phyloP scores from a whole-genome alignment of 2,113 vertebrate species.

The Gambusia holbrooki region DNA sequence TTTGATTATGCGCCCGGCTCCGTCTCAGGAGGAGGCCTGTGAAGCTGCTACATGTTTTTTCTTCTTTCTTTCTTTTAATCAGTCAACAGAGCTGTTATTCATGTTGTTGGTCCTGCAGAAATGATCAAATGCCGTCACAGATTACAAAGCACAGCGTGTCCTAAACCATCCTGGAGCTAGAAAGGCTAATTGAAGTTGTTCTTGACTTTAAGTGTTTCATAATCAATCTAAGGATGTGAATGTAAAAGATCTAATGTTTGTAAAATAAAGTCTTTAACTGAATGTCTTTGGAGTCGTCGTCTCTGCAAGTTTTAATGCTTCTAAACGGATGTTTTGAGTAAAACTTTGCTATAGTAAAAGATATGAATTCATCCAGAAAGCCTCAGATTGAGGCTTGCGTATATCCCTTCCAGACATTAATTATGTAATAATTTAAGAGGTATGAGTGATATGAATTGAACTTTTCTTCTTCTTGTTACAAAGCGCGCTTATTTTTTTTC shows the following conservation, averaged over 20 bases:
- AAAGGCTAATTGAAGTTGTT: not conserved
- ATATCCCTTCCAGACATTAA: too few species aligned
- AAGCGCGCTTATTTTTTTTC: too few species aligned
- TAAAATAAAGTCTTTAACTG: not conserved
- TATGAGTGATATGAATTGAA: too few species aligned
- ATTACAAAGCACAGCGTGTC: not conserved
- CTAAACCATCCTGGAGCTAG: not conserved
- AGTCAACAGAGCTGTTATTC: not conserved
- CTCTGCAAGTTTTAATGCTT: too few species aligned
- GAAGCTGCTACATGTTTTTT: slow-evolving; percentile 4
- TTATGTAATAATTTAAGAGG: too few species aligned
- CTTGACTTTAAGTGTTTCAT: not conserved
- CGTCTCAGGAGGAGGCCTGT: not conserved
- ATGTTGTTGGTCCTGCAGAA: not conserved
- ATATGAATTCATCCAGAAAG: too few species aligned
- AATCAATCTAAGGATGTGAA: not conserved
- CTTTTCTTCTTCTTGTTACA: too few species aligned
- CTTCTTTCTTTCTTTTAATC: slow-evolving; percentile 5
- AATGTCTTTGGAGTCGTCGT: not conserved
- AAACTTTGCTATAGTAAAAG: too few species aligned
- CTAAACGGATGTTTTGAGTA: not conserved
- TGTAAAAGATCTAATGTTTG: not conserved
- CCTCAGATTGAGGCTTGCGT: too few species aligned
- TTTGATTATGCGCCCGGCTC: not conserved
- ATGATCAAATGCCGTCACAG: not conserved